Percentiles rank a stretch among this genome's conserved stretches.
phyloP scores from a whole-genome alignment of 2,888 invertebrate species.

The Eugnorisma glareosa region DNA sequence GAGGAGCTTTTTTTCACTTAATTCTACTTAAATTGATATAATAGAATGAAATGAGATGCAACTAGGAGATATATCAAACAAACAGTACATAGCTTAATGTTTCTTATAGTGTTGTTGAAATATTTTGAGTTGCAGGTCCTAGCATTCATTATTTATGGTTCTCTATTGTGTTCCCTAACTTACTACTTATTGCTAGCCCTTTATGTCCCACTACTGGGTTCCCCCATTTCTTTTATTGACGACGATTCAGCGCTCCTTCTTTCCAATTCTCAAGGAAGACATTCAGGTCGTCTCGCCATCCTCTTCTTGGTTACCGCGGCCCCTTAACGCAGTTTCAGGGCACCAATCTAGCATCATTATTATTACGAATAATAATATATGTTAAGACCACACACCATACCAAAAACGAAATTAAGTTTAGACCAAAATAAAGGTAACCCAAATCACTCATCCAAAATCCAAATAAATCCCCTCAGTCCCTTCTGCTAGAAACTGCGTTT shows the following conservation, averaged over 20 bases:
- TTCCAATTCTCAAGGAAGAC: neutral
- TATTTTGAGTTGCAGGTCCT: neutral
- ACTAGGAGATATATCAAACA: too few species aligned
- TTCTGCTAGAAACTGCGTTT: neutral
- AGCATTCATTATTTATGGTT: neutral
- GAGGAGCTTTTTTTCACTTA: neutral
- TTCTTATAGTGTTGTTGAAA: neutral
- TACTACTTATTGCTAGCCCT: neutral
- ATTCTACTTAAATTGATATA: slow-evolving; percentile 2
- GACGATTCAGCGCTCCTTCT: neutral
- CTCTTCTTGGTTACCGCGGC: neutral
- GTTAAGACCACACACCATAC: neutral
- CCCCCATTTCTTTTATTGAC: neutral
- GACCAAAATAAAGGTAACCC: neutral
- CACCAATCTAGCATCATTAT: neutral
- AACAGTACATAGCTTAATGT: neutral
- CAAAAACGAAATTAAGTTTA: neutral
- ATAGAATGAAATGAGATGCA: neutral
- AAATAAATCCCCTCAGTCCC: too few species aligned
- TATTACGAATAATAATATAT: neutral
- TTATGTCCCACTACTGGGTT: neutral
- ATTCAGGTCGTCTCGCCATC: neutral
- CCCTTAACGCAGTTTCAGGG: neutral
- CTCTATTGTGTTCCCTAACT: too few species aligned
- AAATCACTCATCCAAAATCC: too few species aligned